Conservation (phyloP, 2,888 invertebrate species). For the Thymelicus lineola region DNA sequence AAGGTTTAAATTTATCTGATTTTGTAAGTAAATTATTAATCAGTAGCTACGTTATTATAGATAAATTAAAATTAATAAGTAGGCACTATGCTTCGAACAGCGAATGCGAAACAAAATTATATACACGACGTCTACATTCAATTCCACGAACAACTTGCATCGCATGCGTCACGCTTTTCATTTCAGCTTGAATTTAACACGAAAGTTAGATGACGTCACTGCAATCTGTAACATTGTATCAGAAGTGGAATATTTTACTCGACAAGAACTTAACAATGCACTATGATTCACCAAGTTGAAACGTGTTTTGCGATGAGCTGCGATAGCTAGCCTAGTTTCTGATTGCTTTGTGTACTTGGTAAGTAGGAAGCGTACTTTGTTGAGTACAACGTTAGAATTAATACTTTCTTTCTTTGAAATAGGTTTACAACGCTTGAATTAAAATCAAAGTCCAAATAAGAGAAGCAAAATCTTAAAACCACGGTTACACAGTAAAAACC, state of each 20-base stretch:
- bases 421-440: too few species aligned
- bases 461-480: not conserved
- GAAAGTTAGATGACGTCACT: conserved; percentile 29
- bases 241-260: conserved; percentile 29
- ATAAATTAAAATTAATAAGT: too few species aligned
- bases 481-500: too few species aligned
- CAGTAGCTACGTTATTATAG: too few species aligned
- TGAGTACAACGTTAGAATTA: too few species aligned
- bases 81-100: too few species aligned
- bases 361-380: not conserved
- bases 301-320: conserved; percentile 14
- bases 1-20: too few species aligned
- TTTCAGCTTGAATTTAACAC: conserved; percentile 17
- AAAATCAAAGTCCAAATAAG: too few species aligned
- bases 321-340: conserved; percentile 7
- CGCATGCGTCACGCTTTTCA: conserved; percentile 12
- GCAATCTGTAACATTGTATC: conserved; percentile 17
- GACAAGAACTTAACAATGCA: conserved; percentile 14
- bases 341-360: not conserved
- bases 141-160: not conserved
- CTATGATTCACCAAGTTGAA: not conserved
- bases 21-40: too few species aligned
- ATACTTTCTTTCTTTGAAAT: too few species aligned
- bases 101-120: too few species aligned
- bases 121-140: not conserved